Evolutionary conservation across 2,888 invertebrate genomes (phyloP).

Genomic region (Chelonus formosanus): DNA sequence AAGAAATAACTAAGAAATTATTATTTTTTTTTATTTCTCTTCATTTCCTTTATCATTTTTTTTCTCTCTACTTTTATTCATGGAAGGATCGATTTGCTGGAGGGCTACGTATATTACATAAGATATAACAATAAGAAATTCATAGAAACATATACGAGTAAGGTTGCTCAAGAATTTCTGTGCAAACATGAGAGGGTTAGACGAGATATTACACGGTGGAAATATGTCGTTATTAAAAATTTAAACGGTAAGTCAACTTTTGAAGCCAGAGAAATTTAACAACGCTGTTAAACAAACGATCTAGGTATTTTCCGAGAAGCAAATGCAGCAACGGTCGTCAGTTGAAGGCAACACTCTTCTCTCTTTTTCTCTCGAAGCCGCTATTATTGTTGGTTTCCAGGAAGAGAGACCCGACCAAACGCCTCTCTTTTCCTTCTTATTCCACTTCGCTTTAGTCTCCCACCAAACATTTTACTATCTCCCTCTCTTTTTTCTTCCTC

Average conservation of each 20-base stretch:
- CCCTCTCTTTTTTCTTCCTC: not conserved
- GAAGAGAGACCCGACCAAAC: constrained; percentile 54
- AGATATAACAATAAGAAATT: constrained; percentile 24
- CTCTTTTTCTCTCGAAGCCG: constrained; percentile 44
- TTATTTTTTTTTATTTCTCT: constrained; percentile 1
- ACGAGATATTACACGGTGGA: not conserved
- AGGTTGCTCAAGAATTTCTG: not conserved
- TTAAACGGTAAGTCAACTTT: too few relatives aligned
- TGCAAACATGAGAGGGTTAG: constrained; percentile 20
- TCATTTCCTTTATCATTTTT: not conserved
- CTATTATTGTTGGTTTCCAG: constrained; percentile 59
- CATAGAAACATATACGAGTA: constrained; percentile 7
- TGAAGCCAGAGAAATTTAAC: not conserved
- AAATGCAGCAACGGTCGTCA: constrained; percentile 51
- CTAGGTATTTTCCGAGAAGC: constrained; percentile 55
- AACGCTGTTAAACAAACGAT: constrained; percentile 29
- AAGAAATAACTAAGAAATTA: constrained; percentile 7
- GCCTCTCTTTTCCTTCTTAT: constrained; percentile 50
- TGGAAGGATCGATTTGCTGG: constrained; percentile 1
- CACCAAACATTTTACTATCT: not conserved
- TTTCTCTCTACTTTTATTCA: not conserved
- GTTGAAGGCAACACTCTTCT: constrained; percentile 44
- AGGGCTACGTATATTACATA: constrained; percentile 21
- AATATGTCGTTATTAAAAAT: too few relatives aligned
- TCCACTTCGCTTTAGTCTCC: constrained; percentile 38